Conservation (phyloP, 2,113 vertebrate genomes). For the Chrysemys picta region DNA sequence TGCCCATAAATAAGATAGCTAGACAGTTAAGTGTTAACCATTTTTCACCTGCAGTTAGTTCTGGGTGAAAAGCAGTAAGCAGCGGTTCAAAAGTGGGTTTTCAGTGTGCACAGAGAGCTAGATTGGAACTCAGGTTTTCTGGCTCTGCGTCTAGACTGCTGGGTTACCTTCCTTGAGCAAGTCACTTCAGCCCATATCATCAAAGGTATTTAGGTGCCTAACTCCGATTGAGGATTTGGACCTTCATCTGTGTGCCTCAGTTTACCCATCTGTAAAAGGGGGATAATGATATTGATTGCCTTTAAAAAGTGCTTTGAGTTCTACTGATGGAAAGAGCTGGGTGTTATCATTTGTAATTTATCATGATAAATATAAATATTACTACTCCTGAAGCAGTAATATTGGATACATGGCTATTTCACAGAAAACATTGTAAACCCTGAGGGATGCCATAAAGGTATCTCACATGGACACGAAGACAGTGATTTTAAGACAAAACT, state of each 20-base stretch:
- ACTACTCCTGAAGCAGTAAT: not conserved
- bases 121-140: not conserved
- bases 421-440: not conserved
- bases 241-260: not conserved
- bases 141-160: not conserved
- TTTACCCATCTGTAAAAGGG: not conserved
- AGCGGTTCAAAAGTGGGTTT: not conserved
- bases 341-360: not conserved
- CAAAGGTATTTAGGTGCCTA: not conserved
- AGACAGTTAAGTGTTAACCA: not conserved
- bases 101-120: not conserved
- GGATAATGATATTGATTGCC: not conserved
- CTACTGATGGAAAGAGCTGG: not conserved
- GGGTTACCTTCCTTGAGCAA: not conserved
- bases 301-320: not conserved
- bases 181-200: not conserved
- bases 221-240: not conserved
- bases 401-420: not conserved
- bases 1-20: not conserved
- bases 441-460: not conserved
- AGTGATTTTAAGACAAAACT: not conserved
- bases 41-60: not conserved
- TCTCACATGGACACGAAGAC: accelerated
- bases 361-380: not conserved
- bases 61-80: not conserved